Base-by-base conservation (phyloP, 2,797 vertebrate species). In the Rhinoraja longicauda region DNA sequence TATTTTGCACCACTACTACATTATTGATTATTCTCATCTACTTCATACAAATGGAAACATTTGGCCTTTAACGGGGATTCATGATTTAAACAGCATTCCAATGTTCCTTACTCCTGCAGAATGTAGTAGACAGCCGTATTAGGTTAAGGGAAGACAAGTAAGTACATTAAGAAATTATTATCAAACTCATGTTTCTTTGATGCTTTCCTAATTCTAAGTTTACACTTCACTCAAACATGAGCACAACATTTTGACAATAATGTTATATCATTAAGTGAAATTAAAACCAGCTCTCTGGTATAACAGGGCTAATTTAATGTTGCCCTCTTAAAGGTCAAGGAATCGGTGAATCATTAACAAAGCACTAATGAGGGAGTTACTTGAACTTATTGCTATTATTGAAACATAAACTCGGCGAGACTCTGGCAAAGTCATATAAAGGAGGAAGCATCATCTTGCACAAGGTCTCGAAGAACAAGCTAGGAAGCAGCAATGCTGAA, bases 181-280 rank as follows among this genome's bases (percentile, higher is more conserved):
- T 13, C 57, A 57, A 57, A 57, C 24, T 84, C 21, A 4, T 53
- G 45, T 59, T 19, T 81, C 78, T 19, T 45, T 81, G 24, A 53
- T 67, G 64, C 64, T 81, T 84, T 29, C 45, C 45, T 59, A 84
- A 84, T 84, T 84, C 81, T 57, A 57, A 84, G 10, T 84, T 84
- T 57, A 13, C 81, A 57, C 9, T 59, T 84, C 84, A 57, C 12
- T 57, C 53, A 59, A 45, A 29, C 8, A 57, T 10, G 57, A 57
- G 81, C 24, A 26, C 57, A 59, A 84, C 7, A 12, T 59, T 84
- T 26, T 82, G 24, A 24, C 24, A 26, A 82, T 29, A 29, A 19
- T 13, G 81, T 24, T 57, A 4, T 82, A 53, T 84, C 24, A 12
- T 59, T 29, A 57, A 59, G 26, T 84, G 13, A 84, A 84, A 84